These are phyloP conservation scores for Sitophilus oryzae DNA, from an alignment of 1,140 invertebrate species.

Conservation along the genomic window DNA sequence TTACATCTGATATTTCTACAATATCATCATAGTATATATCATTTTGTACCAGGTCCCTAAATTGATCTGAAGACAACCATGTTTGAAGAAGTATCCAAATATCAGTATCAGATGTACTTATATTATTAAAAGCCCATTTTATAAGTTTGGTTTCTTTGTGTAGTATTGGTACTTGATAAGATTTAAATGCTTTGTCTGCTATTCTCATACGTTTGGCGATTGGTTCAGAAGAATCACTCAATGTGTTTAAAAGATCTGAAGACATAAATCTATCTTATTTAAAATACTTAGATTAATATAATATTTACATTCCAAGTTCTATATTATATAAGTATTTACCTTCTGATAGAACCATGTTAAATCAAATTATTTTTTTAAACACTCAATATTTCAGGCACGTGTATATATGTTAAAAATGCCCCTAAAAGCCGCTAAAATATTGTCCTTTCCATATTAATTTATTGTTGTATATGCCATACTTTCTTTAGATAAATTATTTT, in stretches of 20 bases:
- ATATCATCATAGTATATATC: constrained; percentile 27
- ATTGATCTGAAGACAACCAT: constrained; percentile 28
- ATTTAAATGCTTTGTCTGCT: constrained; percentile 34
- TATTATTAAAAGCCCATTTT: constrained; percentile 27
- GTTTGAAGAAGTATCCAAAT: constrained; percentile 17
- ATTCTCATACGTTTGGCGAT: constrained; percentile 35
- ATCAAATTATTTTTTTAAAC: too few relatives aligned
- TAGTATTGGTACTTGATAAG: constrained; percentile 21
- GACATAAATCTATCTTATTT: too few relatives aligned
- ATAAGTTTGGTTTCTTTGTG: constrained; percentile 30
- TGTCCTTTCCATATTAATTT: too few relatives aligned
- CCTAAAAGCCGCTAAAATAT: too few relatives aligned
- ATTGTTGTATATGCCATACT: too few relatives aligned
- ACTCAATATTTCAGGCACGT: too few relatives aligned
- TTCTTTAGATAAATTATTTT: too few relatives aligned
- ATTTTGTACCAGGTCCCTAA: constrained; percentile 25
- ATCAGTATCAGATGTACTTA: neutral
- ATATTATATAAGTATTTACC: constrained; percentile 4
- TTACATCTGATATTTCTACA: constrained; percentile 20
- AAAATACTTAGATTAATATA: too few relatives aligned
- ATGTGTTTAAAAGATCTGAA: constrained; percentile 28
- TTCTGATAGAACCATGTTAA: constrained; percentile 7
- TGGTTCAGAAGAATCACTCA: constrained; percentile 31
- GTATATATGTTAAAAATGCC: too few relatives aligned
- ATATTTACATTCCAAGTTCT: constrained; percentile 7